Percentiles rank a stretch among this genome's conserved stretches.
phyloP scores from a whole-genome alignment of 2,888 invertebrate species.

The Mythimna loreyi region DNA sequence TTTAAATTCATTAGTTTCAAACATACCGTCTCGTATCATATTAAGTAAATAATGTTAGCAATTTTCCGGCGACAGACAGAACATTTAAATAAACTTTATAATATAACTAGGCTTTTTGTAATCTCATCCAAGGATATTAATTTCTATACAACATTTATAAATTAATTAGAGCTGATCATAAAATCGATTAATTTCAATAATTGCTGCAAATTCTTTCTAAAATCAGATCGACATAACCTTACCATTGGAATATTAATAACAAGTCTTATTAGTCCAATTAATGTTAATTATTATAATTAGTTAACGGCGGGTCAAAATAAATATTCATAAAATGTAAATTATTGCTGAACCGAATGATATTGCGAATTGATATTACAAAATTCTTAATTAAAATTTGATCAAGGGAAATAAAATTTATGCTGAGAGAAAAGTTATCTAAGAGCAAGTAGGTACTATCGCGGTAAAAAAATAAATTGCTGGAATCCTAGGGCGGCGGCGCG shows the following conservation, averaged over 20 bases:
- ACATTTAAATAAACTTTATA: constrained; percentile 9
- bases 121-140: constrained; percentile 12
- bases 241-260: constrained; percentile 50
- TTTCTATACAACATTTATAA: constrained; percentile 36
- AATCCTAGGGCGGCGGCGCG: too few species aligned
- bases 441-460: neutral
- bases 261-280: constrained; percentile 61
- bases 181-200: constrained; percentile 46
- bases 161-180: constrained; percentile 54
- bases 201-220: constrained; percentile 57
- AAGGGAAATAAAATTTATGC: constrained; percentile 25
- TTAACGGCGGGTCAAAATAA: constrained; percentile 44
- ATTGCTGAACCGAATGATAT: constrained; percentile 29
- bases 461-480: too few species aligned
- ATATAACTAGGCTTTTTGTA: constrained; percentile 1
- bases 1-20: too few species aligned
- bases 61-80: too few species aligned
- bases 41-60: too few species aligned
- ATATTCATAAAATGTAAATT: constrained; percentile 62
- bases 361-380: constrained; percentile 45
- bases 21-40: too few species aligned
- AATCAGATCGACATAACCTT: constrained; percentile 50
- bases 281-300: constrained; percentile 48
- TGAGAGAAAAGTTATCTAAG: neutral
- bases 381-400: constrained; percentile 53